Base-by-base conservation (phyloP, 2,888 invertebrate genomes). In the Dione juno region DNA sequence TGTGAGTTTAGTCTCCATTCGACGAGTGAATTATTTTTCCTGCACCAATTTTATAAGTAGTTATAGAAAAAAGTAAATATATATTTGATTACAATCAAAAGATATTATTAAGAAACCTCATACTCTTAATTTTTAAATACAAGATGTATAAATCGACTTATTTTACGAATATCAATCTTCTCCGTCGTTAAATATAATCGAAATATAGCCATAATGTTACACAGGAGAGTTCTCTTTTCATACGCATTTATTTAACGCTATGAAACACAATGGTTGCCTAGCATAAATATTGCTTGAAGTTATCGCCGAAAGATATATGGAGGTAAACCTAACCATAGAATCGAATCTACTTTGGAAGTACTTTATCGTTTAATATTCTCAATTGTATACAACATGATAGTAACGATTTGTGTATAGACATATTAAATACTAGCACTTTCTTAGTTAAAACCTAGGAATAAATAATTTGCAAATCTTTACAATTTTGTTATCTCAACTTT, bases 261-360 rank as follows among this genome's bases (percentile, higher is more conserved):
- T 64, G 64, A 69, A 69, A 69, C 54, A 69, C 69, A 69, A 69
- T 69, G 69, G 64, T 57, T 69, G 64, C 69, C 63, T 16, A 54
- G 63, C 54, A 69, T 69, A 69, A 69, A 69, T 69, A 69, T 69
- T 69, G 54, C 69, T 69, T 69, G 69, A 64, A 69, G 69, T 69
- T 69, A 69, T 69, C 69, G 68, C 64, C 54, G 45, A 69, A 69
- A 69, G 69, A 69, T 69, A 74, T 74, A 71, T 71, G 64, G 67
- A 61, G 69, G 69, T 70, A 28, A 28, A 45, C 61, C 28, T 21
- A 48, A 48, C 54, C 45, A 13, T 19, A 64, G 69, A 69, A 10
- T 48, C 54, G 16, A 48, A 52, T 2, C 19, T 14, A 40, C 10
- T 19, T n/a, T 64, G 37, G 64, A 64, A 64, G 19, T 50, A 19